These are phyloP conservation scores for Ceraclea dissimilis DNA, from an alignment of 2,888 invertebrate species.

Conservation along the genomic window DNA sequence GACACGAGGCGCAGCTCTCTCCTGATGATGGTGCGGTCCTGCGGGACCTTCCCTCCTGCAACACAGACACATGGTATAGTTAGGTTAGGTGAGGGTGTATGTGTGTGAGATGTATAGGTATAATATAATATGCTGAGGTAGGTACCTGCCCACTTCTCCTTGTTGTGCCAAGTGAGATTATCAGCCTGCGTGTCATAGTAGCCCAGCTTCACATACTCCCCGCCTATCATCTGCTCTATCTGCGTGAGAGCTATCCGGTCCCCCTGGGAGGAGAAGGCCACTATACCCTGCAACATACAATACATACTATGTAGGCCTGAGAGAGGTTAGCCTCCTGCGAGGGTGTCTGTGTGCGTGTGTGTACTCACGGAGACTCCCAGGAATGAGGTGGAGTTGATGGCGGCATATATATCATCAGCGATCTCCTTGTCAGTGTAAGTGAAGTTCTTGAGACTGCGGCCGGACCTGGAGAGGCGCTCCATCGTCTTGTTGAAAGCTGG, in stretches of 20 bases:
- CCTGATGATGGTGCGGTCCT: slow-evolving; percentile 87
- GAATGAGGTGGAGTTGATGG: slow-evolving; percentile 98
- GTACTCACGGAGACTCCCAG: slow-evolving; percentile 90
- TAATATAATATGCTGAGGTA: slow-evolving; percentile 25
- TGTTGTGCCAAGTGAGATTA: slow-evolving; percentile 89
- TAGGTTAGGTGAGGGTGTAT: too few relatives aligned
- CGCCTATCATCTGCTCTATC: slow-evolving; percentile 94
- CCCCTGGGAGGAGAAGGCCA: slow-evolving; percentile 97
- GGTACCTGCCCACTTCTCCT: slow-evolving; percentile 86
- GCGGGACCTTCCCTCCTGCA: slow-evolving; percentile 82
- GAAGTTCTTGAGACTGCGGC: slow-evolving; percentile 87
- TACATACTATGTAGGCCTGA: too few relatives aligned
- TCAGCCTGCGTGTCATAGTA: slow-evolving; percentile 95
- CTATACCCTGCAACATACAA: slow-evolving; percentile 69
- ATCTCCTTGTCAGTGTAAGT: slow-evolving; percentile 93
- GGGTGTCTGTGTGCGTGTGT: too few relatives aligned
- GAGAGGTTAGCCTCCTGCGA: too few relatives aligned
- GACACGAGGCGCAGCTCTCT: slow-evolving; percentile 81
- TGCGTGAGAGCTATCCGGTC: slow-evolving; percentile 98
- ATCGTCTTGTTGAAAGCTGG: slow-evolving; percentile 95
- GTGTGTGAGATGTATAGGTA: too few relatives aligned
- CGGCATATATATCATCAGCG: slow-evolving; percentile 91
- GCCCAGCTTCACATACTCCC: slow-evolving; percentile 88
- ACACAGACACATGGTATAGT: slow-evolving; percentile 11
- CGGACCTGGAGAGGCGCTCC: slow-evolving; percentile 71